Percentiles rank a stretch among this genome's conserved stretches.
Conservation (phyloP, 1,140 invertebrate genomes). For the Cydia splendana region DNA sequence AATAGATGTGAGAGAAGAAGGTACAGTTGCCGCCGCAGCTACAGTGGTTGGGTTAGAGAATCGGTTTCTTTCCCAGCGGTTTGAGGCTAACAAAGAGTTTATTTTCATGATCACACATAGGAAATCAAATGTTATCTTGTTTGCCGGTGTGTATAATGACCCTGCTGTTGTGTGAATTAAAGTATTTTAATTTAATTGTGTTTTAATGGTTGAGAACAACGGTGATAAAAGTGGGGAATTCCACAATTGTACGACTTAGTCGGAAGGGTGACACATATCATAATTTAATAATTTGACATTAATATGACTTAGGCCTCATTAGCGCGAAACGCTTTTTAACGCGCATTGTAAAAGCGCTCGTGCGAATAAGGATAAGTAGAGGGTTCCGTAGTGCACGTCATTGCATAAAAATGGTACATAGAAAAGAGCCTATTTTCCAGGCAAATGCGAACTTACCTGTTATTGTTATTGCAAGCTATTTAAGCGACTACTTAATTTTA, state of each 20-base stretch:
- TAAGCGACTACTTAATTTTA: no score
- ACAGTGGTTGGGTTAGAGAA: conserved; percentile 82
- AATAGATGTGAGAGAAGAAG: conserved; percentile 87
- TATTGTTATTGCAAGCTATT: no score
- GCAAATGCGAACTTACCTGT: no score
- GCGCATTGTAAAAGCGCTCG: no score
- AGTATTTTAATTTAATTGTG: conserved; percentile 21
- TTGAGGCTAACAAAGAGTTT: conserved; percentile 80
- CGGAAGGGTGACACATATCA: background rate
- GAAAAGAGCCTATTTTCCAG: no score
- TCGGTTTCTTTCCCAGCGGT: conserved; percentile 71
- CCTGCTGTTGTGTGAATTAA: conserved; percentile 51
- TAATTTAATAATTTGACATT: no score
- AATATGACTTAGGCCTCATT: no score
- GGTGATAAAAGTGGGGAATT: background rate
- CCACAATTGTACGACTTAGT: background rate
- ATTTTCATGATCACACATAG: conserved; percentile 77
- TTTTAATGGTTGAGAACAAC: conserved; percentile 11
- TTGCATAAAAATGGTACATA: no score
- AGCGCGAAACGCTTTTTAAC: no score
- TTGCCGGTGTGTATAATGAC: conserved; percentile 73
- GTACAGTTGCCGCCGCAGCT: conserved; percentile 84
- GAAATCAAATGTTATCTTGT: conserved; percentile 68
- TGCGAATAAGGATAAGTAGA: no score
- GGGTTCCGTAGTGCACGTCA: background rate